Percentiles rank a stretch among this genome's conserved stretches.
These are phyloP conservation scores for Myzus persicae DNA, from an alignment of 1,140 invertebrate species.

Conservation along the genomic window DNA sequence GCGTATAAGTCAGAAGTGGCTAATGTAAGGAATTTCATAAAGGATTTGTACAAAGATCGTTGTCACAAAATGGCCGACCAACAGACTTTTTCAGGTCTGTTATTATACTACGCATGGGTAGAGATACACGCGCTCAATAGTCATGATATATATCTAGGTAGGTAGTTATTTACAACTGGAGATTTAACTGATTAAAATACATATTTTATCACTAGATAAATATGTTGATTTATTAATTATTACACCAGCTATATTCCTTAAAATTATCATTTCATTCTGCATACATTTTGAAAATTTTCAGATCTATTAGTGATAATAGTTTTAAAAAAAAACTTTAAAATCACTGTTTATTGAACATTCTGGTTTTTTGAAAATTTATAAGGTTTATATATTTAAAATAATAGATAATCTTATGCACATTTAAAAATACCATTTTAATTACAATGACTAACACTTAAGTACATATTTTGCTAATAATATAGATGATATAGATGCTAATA, in stretches of 20 bases:
- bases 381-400: background rate
- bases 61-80: background rate
- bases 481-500: too few relatives aligned
- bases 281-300: background rate
- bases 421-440: background rate
- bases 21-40: background rate
- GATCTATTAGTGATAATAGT: background rate
- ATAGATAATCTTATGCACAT: background rate
- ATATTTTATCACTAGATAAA: background rate
- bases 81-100: background rate
- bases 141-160: background rate
- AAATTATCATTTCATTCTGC: background rate
- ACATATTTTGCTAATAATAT: background rate
- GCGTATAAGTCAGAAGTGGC: background rate
- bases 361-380: background rate
- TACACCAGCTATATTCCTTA: background rate
- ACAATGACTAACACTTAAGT: background rate
- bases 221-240: background rate
- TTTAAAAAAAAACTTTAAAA: background rate
- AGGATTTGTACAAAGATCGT: background rate
- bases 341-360: background rate
- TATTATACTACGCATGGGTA: background rate
- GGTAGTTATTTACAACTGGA: background rate
- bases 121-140: background rate
- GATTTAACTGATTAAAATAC: background rate